A percentile compares a stretch with the other conserved stretches of the same genome.
Conservation (phyloP, 2,113 vertebrate species). For the Anhinga rufa region DNA sequence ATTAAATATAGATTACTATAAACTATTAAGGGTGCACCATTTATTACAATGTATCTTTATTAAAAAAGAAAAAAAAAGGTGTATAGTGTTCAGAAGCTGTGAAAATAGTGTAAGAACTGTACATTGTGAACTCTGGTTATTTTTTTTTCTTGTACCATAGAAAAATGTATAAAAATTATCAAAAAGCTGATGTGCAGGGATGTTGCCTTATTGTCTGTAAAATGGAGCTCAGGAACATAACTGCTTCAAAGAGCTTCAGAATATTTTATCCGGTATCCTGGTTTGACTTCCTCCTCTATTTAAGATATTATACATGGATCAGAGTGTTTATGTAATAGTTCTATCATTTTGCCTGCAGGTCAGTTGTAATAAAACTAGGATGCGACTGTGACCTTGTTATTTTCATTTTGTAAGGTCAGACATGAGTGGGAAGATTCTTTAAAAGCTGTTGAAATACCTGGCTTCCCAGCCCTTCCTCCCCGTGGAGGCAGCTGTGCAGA, state of each 20-base stretch:
- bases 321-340: slow-evolving; percentile 81
- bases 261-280: slow-evolving; percentile 76
- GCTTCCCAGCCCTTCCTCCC: background rate
- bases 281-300: slow-evolving; percentile 78
- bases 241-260: slow-evolving; percentile 76
- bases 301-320: slow-evolving; percentile 78
- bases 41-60: slow-evolving; percentile 86
- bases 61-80: slow-evolving; percentile 66
- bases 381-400: slow-evolving; percentile 75
- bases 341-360: slow-evolving; percentile 83
- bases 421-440: background rate
- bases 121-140: slow-evolving; percentile 79
- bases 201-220: slow-evolving; percentile 85
- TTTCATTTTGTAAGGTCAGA: slow-evolving; percentile 75
- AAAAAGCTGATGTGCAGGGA: slow-evolving; percentile 81
- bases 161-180: slow-evolving; percentile 78
- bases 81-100: slow-evolving; percentile 87
- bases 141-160: slow-evolving; percentile 76
- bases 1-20: slow-evolving; percentile 55
- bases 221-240: slow-evolving; percentile 74
- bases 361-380: slow-evolving; percentile 84
- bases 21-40: slow-evolving; percentile 76
- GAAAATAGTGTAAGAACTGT: slow-evolving; percentile 83
- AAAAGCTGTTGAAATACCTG: background rate
- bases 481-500: background rate